Percentiles rank a stretch among this genome's conserved stretches.
phyloP scores from a whole-genome alignment of 2,113 vertebrate genomes.

The Actenoides lindsayi region DNA sequence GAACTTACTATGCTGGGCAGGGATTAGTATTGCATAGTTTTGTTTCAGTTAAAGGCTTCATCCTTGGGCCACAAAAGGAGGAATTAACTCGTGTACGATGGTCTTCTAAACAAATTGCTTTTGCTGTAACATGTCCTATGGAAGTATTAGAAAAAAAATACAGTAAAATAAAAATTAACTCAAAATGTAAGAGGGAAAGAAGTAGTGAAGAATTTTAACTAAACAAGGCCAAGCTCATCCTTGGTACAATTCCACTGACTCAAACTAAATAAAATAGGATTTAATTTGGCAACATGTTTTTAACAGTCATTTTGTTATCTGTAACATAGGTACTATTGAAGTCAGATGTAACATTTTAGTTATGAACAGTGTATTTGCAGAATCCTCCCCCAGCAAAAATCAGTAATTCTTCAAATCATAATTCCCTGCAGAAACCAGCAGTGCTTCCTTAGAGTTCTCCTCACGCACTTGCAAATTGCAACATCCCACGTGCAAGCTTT shows the following conservation, averaged over 20 bases:
- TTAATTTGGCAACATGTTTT: not conserved
- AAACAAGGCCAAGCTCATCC: not conserved
- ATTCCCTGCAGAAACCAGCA: not conserved
- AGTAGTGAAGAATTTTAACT: not conserved
- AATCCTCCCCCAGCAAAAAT: not conserved
- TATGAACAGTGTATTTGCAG: not conserved
- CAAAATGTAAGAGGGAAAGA: not conserved
- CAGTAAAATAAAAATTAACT: not conserved
- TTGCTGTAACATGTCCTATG: conserved; percentile 87
- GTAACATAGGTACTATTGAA: not conserved
- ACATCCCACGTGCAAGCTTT: not conserved
- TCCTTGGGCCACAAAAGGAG: conserved; percentile 83
- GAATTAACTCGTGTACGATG: conserved; percentile 86
- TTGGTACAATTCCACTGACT: not conserved
- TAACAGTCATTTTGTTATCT: not conserved
- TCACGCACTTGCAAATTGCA: not conserved
- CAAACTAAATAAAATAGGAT: not conserved
- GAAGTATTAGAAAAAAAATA: not conserved
- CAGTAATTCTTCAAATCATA: not conserved
- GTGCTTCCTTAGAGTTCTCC: not conserved
- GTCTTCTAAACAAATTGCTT: conserved; percentile 91
- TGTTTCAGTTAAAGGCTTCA: conserved; percentile 82
- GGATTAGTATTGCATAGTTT: conserved; percentile 90
- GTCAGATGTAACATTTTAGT: not conserved
- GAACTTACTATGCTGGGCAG: conserved; percentile 92